Evolutionary conservation across 2,797 vertebrate species (phyloP), one percentile per base, ranked within the genome.

Genomic region (Platyrinchus mystaceus): DNA sequence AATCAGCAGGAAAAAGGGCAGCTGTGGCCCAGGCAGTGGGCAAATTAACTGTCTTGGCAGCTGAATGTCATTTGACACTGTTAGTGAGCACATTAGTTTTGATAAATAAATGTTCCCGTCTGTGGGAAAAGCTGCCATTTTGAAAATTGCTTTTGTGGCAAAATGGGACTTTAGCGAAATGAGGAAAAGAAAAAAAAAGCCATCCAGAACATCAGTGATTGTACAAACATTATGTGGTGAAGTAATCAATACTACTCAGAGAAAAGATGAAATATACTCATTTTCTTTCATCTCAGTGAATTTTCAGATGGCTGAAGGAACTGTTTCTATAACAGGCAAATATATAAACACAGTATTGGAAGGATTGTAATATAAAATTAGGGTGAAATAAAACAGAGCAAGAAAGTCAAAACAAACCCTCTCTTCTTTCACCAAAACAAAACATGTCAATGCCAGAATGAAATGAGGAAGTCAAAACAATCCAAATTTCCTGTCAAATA

Each of bases 181-280:
- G 32, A 23, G 37, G 41, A 22, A 83, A 69, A 81, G 46, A 83
- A 86, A 41, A 77, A 82, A 63, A 70, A 52, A 49, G 6, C 5
- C 21, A 39, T 78, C 73, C 63, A 63, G 84, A 43, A 1, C 62
- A 55, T 68, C 73, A 62, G 53, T 44, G 82, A 55, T 27, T 90
- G 69, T 85, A 66, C 32, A 37, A 90, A 75, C 19, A 62, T 89
- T 90, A 82, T 59, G 74, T 55, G 82, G 66, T 90, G 58, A 92
- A 94, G 28, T 89, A 89, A 96, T 96, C 89, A 81, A 92, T 95
- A 93, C 43, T 66, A 55, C 75, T 84, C 78, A 83, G 56, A 64
- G 63, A 93, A 94, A 74, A 87, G 76, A 92, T n/a, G 86, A 93
- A 87, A 79, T 92, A 70, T 60, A 71, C 62, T 78, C 6, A 77